Evolutionary conservation across 2,113 vertebrate genomes (phyloP).

Genomic region (Vulpes ferrilata): DNA sequence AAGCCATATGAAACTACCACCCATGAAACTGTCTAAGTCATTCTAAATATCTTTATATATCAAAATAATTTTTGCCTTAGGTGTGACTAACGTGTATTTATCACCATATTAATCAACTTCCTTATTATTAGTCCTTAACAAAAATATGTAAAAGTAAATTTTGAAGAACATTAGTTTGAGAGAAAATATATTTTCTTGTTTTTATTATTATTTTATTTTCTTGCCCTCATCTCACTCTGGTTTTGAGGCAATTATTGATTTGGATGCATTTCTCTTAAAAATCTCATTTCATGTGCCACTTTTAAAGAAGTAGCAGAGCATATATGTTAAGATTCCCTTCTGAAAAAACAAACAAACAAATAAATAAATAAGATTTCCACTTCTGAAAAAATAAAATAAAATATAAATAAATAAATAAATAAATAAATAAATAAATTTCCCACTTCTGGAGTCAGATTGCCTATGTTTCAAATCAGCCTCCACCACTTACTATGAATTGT

Average conservation of each 20-base stretch:
- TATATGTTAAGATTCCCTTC: neutral
- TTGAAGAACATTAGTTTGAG: neutral
- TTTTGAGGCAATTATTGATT: conserved; percentile 13
- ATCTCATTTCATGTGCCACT: neutral
- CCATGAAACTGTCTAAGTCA: conserved; percentile 39
- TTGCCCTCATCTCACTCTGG: conserved; percentile 37
- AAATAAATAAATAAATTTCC: neutral
- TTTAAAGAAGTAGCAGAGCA: conserved; percentile 1
- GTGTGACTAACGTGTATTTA: neutral
- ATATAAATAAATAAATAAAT: no score
- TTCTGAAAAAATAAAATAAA: no score
- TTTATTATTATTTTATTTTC: conserved; percentile 48
- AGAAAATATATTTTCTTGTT: neutral
- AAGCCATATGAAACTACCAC: neutral
- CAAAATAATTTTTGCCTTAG: conserved; percentile 28
- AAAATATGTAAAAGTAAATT: conserved; percentile 50
- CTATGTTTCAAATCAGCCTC: conserved; percentile 19
- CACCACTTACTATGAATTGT: neutral
- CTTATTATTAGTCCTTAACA: neutral
- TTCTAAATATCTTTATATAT: neutral
- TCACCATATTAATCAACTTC: neutral
- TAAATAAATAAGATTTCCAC: no score
- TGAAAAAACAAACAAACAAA: no score
- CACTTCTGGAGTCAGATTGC: neutral
- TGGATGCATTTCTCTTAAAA: conserved; percentile 38